Percentiles rank a stretch among this genome's conserved stretches.
Evolutionary conservation across 2,113 vertebrate genomes (phyloP).

Genomic region (Stercorarius parasiticus): DNA sequence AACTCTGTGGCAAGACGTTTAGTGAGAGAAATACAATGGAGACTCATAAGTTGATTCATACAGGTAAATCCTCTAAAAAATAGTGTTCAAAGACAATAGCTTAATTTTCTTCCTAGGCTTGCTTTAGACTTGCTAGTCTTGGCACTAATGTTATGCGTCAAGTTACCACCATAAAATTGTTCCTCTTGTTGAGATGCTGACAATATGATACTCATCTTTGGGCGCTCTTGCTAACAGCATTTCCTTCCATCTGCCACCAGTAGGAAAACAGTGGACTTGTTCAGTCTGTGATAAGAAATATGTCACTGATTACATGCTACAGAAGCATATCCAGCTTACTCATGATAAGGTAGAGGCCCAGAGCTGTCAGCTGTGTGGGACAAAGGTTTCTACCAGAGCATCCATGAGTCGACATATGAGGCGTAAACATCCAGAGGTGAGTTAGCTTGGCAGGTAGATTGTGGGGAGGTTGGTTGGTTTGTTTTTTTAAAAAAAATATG

Average conservation of each 20-base stretch:
- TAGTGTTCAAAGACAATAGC: not conserved
- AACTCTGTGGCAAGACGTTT: conserved; percentile 96
- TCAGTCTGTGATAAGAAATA: conserved; percentile 96
- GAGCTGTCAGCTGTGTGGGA: conserved; percentile 94
- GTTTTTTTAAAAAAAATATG: not conserved
- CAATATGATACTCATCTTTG: not conserved
- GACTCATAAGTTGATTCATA: conserved; percentile 97
- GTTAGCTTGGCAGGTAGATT: not conserved
- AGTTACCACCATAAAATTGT: not conserved
- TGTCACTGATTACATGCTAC: conserved; percentile 98
- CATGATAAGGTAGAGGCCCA: conserved; percentile 98
- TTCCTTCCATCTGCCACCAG: conserved; percentile 69
- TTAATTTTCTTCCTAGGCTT: not conserved
- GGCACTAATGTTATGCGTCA: not conserved
- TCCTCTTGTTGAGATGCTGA: not conserved
- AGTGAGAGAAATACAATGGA: conserved; percentile 97
- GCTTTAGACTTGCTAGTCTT: not conserved
- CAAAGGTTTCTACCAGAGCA: conserved; percentile 95
- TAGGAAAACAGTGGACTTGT: conserved; percentile 97
- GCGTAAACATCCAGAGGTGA: conserved; percentile 96
- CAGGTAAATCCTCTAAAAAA: conserved; percentile 75
- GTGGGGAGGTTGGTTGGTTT: not conserved
- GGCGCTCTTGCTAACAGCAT: not conserved
- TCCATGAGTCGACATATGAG: conserved; percentile 97
- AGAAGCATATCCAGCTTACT: conserved; percentile 97